phyloP scores from a whole-genome alignment of 2,797 vertebrate species.

The Salarias fasciatus region DNA sequence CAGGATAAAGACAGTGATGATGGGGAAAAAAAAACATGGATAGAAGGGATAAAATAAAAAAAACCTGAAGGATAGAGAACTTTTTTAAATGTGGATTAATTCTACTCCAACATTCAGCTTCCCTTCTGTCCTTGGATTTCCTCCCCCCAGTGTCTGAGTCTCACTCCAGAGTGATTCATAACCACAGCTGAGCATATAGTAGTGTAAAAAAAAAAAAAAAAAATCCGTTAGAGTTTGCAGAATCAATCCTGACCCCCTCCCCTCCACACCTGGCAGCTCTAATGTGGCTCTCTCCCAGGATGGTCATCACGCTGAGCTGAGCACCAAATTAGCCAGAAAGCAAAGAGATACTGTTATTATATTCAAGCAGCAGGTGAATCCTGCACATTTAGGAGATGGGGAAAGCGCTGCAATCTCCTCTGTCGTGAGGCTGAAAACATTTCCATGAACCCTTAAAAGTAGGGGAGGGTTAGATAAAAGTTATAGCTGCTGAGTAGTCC shows the following conservation, averaged over 20 bases:
- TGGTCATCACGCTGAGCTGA: slow-evolving; percentile 12
- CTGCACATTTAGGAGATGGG: too few relatives aligned
- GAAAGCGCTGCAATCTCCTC: neutral
- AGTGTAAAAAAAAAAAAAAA: too few relatives aligned
- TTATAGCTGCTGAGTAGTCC: too few relatives aligned
- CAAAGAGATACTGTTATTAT: slow-evolving; percentile 11
- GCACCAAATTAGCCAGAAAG: slow-evolving; percentile 36
- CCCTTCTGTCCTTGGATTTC: too few relatives aligned
- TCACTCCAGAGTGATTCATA: too few relatives aligned
- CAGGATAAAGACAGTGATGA: neutral
- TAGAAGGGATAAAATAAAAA: slow-evolving; percentile 5
- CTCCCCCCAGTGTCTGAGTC: too few relatives aligned
- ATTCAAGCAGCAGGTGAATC: slow-evolving; percentile 6
- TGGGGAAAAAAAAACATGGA: neutral
- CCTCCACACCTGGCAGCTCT: too few relatives aligned
- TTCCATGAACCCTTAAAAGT: neutral
- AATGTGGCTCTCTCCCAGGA: slow-evolving; percentile 4
- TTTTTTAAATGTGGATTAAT: too few relatives aligned
- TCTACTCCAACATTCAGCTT: too few relatives aligned
- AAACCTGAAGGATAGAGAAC: neutral
- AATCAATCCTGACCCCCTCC: neutral
- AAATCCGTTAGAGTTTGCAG: neutral
- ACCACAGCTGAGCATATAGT: too few relatives aligned
- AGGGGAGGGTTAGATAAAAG: neutral
- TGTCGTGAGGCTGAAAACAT: neutral